Evolutionary conservation across 2,113 vertebrate species (phyloP).

Genomic region (Ellobius talpinus): DNA sequence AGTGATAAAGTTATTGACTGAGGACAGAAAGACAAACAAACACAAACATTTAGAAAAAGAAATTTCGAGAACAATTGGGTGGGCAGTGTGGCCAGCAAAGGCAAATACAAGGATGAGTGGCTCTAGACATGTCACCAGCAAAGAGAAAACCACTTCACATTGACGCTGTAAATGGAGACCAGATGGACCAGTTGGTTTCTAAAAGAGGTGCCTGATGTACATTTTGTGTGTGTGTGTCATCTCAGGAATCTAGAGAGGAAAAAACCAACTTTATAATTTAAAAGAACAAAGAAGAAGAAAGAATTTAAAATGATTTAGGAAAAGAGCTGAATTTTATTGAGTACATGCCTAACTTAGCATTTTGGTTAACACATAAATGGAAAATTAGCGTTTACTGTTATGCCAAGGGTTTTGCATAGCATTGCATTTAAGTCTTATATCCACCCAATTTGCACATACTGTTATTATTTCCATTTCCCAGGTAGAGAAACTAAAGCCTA

Average conservation of each 20-base stretch:
- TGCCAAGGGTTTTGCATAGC: background rate
- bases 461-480: slow-evolving; percentile 1
- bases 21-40: background rate
- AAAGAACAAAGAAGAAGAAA: background rate
- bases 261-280: background rate
- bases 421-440: background rate
- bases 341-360: background rate
- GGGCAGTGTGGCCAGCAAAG: background rate
- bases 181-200: slow-evolving; percentile 5
- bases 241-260: background rate
- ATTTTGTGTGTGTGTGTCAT: background rate
- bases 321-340: slow-evolving; percentile 23
- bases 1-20: background rate
- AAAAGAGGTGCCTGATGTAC: background rate
- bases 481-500: background rate
- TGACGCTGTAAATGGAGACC: slow-evolving; percentile 11
- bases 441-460: background rate
- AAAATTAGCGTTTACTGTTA: background rate
- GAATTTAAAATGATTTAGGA: background rate
- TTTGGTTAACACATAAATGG: background rate
- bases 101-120: background rate
- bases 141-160: background rate
- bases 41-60: slow-evolving; percentile 13
- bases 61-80: background rate
- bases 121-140: slow-evolving; percentile 5